Conservation (phyloP, 2,113 vertebrate species). For the Cynoglossus semilaevis region DNA sequence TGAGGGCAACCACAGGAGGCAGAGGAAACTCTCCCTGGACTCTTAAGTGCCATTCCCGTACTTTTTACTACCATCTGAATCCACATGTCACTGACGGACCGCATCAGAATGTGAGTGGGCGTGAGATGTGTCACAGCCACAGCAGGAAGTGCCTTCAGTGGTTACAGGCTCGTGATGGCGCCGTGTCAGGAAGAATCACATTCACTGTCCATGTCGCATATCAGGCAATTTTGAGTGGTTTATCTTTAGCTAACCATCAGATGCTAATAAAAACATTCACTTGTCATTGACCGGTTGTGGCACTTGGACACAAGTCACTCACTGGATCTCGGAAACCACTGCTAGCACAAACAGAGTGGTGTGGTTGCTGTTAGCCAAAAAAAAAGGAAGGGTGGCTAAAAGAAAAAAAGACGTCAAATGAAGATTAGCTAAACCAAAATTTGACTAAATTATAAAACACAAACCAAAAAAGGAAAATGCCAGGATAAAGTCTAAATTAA, state of each 20-base stretch:
- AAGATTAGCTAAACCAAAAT: no score
- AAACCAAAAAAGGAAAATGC: no score
- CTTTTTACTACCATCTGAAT: conserved; percentile 35
- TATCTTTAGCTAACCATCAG: conserved; percentile 44
- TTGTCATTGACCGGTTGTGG: no score
- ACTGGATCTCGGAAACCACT: no score
- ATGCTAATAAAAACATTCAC: conserved; percentile 1
- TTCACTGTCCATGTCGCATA: conserved; percentile 43
- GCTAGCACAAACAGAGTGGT: no score
- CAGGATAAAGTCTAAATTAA: no score
- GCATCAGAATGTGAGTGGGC: conserved; percentile 44
- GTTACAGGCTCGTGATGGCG: conserved; percentile 38
- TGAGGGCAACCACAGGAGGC: conserved; percentile 52
- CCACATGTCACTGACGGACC: conserved; percentile 50
- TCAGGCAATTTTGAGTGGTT: conserved; percentile 15
- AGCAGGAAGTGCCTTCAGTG: conserved; percentile 50
- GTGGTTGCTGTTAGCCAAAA: no score
- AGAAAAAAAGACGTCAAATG: no score
- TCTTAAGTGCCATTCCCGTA: conserved; percentile 52
- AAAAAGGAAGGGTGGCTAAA: no score
- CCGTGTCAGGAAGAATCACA: conserved; percentile 50
- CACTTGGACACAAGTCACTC: no score
- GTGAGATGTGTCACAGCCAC: conserved; percentile 52
- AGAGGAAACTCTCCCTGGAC: conserved; percentile 45
- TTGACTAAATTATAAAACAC: no score